Conservation (phyloP, 30 jellyfish, hydroid and myxozoan genomes). For the Aurelia aurita region DNA sequence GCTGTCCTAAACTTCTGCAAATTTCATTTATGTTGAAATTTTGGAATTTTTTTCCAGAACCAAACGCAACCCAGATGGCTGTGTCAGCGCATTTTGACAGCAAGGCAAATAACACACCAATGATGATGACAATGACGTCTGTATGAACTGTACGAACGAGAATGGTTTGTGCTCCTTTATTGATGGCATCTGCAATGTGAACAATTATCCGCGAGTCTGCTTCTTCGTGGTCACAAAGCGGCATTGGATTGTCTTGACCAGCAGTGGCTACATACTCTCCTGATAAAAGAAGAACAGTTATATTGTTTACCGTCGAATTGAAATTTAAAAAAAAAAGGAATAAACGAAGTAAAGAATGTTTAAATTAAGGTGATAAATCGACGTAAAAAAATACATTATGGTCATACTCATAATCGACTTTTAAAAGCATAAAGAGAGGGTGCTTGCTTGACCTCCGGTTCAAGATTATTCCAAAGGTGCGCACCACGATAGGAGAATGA, state of each 20-base stretch:
- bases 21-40: neutral
- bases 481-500: too few species aligned
- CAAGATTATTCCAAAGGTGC: too few species aligned
- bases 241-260: too few species aligned
- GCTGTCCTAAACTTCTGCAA: too few species aligned
- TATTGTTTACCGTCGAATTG: neutral
- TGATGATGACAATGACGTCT: slow-evolving; percentile 13
- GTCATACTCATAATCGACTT: too few species aligned
- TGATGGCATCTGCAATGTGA: neutral
- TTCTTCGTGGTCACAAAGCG: slow-evolving; percentile 27
- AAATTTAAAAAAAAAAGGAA: neutral
- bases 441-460: too few species aligned
- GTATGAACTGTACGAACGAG: slow-evolving; percentile 23
- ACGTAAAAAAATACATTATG: neutral
- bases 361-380: neutral
- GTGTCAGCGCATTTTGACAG: neutral
- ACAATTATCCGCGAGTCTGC: slow-evolving; percentile 6
- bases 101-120: slow-evolving; percentile 1
- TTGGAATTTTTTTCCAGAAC: neutral
- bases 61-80: slow-evolving; percentile 2
- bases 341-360: neutral
- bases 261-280: too few species aligned
- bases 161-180: neutral
- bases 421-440: too few species aligned
- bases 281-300: neutral